Conservation (phyloP, 2,113 vertebrate genomes). For the Thomomys bottae region DNA sequence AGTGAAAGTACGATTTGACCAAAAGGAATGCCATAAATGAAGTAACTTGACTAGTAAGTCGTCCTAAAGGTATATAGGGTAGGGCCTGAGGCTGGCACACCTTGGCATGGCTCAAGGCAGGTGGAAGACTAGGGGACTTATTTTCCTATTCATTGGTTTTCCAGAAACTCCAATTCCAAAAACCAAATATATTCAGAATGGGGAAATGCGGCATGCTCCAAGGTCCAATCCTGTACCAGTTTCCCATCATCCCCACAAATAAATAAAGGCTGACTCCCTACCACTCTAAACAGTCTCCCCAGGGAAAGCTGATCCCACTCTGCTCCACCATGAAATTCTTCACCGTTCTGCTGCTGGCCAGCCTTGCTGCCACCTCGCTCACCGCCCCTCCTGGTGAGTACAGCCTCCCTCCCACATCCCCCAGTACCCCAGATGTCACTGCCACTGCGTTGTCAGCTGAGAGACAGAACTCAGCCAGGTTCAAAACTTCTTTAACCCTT, state of each 20-base stretch:
- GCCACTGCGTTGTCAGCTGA: not conserved
- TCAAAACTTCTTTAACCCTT: not conserved
- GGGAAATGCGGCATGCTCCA: not conserved
- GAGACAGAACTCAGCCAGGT: not conserved
- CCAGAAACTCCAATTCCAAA: conserved; percentile 56
- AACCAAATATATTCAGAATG: not conserved
- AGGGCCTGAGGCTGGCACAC: not conserved
- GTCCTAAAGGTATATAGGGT: not conserved
- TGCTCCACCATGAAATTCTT: conserved; percentile 19
- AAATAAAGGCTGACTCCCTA: conserved; percentile 22
- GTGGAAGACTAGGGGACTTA: not conserved
- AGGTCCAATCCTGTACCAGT: not conserved
- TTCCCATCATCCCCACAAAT: conserved; percentile 25
- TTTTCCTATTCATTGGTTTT: conserved; percentile 50
- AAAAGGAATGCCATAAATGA: not conserved
- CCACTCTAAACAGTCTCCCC: not conserved
- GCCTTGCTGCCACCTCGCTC: not conserved
- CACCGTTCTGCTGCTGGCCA: conserved; percentile 7
- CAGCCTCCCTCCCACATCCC: not conserved
- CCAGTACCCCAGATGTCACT: not conserved
- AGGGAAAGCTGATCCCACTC: not conserved
- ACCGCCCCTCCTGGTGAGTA: conserved; percentile 6
- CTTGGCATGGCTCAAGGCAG: not conserved
- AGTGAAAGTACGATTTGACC: not conserved
- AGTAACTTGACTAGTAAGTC: not conserved